phyloP scores from a whole-genome alignment of 2,888 invertebrate species.

The Eurytoma californica region DNA sequence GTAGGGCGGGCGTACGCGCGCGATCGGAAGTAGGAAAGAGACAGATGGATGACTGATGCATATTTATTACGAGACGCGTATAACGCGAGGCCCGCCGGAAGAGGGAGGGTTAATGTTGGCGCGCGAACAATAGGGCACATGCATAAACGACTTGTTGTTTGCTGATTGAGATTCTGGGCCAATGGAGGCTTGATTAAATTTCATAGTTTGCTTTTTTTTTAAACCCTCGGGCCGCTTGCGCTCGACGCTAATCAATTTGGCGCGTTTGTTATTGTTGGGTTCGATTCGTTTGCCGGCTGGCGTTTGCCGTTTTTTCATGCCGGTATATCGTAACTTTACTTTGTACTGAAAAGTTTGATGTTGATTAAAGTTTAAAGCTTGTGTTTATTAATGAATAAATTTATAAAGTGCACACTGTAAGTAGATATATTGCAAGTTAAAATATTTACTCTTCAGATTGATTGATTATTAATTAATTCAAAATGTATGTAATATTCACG shows the following conservation, averaged over 20 bases:
- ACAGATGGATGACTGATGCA: slow-evolving; percentile 46
- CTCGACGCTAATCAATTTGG: slow-evolving; percentile 32
- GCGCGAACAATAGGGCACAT: slow-evolving; percentile 36
- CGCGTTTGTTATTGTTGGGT: background rate
- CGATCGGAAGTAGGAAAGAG: slow-evolving; percentile 43
- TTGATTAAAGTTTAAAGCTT: background rate
- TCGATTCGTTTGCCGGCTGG: background rate
- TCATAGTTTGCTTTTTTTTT: slow-evolving; percentile 6
- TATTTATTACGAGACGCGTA: slow-evolving; percentile 41
- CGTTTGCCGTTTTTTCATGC: background rate
- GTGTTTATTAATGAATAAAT: no score
- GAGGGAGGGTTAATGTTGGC: slow-evolving; percentile 28
- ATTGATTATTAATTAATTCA: no score
- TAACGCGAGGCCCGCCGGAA: background rate
- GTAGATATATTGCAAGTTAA: no score
- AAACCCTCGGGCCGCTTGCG: no score
- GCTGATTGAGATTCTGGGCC: slow-evolving; percentile 45
- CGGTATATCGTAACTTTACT: no score
- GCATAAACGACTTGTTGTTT: slow-evolving; percentile 8
- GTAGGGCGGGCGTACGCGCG: background rate
- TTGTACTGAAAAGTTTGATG: background rate
- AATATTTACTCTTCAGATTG: no score
- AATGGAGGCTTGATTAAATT: slow-evolving; percentile 33
- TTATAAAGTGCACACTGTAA: no score
- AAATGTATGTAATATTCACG: no score